These are phyloP conservation scores for Epistrophe eligans DNA, from an alignment of 2,888 invertebrate genomes.

Conservation along the genomic window DNA sequence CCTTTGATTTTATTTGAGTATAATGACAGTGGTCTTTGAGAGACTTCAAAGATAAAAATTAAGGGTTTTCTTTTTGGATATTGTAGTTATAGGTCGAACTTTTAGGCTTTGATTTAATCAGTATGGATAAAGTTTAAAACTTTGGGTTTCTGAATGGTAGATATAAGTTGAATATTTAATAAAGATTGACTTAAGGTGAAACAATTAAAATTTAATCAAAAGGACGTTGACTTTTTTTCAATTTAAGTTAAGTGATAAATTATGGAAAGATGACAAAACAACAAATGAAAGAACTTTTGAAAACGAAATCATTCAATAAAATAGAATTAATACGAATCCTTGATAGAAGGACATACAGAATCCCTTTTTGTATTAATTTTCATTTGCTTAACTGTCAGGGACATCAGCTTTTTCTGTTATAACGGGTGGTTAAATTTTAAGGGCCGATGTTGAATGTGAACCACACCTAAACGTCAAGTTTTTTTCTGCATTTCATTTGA, in stretches of 20 bases:
- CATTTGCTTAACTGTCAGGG: too few relatives aligned
- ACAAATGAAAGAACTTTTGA: neutral
- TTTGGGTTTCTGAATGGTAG: neutral
- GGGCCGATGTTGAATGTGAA: too few relatives aligned
- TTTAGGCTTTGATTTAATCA: slow-evolving; percentile 10
- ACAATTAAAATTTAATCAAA: neutral
- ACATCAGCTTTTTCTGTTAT: too few relatives aligned
- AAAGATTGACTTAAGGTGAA: neutral
- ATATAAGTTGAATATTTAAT: neutral
- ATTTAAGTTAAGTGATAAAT: neutral
- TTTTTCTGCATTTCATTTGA: too few relatives aligned
- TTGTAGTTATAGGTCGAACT: neutral
- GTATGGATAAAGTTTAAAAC: neutral
- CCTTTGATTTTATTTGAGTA: slow-evolving; percentile 26
- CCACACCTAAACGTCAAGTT: too few relatives aligned
- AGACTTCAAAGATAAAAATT: slow-evolving; percentile 6
- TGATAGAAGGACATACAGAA: too few relatives aligned
- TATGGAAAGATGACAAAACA: neutral
- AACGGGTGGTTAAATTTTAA: too few relatives aligned
- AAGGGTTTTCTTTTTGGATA: neutral
- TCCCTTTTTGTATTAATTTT: too few relatives aligned
- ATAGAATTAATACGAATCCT: neutral
- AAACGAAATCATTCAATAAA: neutral
- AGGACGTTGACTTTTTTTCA: neutral
- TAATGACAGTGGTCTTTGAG: slow-evolving; percentile 4